phyloP scores from a whole-genome alignment of 2,113 vertebrate genomes.

The Platycercus adscitus region DNA sequence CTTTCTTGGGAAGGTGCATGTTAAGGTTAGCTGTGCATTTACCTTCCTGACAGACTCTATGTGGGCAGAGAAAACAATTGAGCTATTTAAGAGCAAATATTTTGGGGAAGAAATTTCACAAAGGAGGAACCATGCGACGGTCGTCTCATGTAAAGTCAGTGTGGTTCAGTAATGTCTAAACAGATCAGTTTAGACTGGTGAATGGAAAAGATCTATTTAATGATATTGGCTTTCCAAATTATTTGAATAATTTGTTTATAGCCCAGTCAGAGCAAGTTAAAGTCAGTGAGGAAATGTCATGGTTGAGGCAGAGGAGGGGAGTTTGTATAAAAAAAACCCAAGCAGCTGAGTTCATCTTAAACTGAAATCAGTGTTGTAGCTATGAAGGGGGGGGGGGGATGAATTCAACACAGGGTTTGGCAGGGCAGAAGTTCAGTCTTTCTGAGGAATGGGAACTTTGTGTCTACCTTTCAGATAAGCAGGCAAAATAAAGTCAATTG shows the following conservation, averaged over 20 bases:
- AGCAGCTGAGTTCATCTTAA: background rate
- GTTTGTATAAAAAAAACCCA: background rate
- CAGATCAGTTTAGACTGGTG: background rate
- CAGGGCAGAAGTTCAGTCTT: background rate
- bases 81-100: constrained; percentile 47
- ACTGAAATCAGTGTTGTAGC: background rate
- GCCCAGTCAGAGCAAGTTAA: background rate
- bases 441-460: background rate
- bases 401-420: background rate
- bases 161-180: background rate
- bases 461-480: background rate
- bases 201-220: constrained; percentile 32
- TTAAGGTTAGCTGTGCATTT: background rate
- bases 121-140: background rate
- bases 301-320: background rate
- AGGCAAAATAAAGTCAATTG: background rate
- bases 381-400: background rate
- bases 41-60: background rate
- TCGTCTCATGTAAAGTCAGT: background rate
- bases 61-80: constrained; percentile 55
- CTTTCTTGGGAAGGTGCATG: constrained; percentile 5
- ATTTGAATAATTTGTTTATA: constrained; percentile 9
- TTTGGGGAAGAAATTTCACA: constrained; percentile 27
- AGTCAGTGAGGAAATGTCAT: background rate
- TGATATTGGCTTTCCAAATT: background rate